Conservation (phyloP, 2,113 vertebrate species). For the Erinaceus europaeus region DNA sequence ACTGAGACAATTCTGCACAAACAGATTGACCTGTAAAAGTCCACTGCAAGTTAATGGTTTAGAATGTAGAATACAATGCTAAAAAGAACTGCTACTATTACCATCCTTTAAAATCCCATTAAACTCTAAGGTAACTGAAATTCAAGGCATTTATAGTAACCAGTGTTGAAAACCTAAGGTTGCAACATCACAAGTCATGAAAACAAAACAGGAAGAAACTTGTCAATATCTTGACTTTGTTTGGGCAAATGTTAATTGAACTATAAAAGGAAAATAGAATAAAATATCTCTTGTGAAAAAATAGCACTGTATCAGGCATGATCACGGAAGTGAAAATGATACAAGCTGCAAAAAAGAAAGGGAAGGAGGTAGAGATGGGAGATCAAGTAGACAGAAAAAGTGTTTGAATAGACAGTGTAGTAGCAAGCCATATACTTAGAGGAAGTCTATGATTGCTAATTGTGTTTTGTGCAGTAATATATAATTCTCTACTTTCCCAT, state of each 20-base stretch:
- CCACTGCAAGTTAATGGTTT: not conserved
- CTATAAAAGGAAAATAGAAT: not conserved
- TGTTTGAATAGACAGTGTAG: not conserved
- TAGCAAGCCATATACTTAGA: not conserved
- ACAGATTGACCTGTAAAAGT: not conserved
- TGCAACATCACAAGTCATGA: not conserved
- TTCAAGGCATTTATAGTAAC: not conserved
- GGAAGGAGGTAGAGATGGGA: not conserved
- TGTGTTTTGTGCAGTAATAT: not conserved
- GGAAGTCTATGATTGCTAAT: not conserved
- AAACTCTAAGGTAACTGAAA: conserved; percentile 6
- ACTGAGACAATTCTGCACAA: not conserved
- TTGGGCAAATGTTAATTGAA: not conserved
- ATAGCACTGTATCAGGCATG: not conserved
- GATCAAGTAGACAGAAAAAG: not conserved
- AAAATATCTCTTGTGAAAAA: not conserved
- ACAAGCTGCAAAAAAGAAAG: not conserved
- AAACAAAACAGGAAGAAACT: not conserved
- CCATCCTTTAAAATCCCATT: not conserved
- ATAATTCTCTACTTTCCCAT: not conserved
- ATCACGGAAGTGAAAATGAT: not conserved
- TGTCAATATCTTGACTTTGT: not conserved
- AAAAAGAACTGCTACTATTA: not conserved
- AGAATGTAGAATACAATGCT: not conserved
- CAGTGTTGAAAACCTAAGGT: not conserved